Conservation (phyloP, 2,113 vertebrate genomes). For the Dromiciops gliroides region DNA sequence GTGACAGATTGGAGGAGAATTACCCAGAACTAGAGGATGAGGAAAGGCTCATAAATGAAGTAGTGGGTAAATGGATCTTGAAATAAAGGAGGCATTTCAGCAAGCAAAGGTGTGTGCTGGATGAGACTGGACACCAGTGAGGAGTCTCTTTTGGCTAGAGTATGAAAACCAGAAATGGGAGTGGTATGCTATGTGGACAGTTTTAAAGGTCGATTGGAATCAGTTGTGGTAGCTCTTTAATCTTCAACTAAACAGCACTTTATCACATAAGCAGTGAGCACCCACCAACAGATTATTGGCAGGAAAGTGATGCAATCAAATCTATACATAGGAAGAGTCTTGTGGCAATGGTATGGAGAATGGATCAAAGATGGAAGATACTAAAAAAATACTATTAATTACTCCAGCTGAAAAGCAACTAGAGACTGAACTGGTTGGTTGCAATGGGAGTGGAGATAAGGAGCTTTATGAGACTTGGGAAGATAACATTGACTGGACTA, state of each 20-base stretch:
- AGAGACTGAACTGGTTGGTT: neutral
- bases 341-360: neutral
- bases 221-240: neutral
- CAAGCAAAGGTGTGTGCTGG: too few species aligned
- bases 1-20: too few species aligned
- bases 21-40: too few species aligned
- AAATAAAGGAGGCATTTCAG: too few species aligned
- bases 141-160: neutral
- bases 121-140: neutral
- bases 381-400: neutral
- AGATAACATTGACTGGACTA: neutral
- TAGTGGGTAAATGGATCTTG: too few species aligned
- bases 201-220: neutral
- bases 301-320: neutral
- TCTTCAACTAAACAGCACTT: neutral
- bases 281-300: neutral
- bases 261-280: neutral
- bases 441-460: neutral
- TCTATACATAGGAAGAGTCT: neutral
- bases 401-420: neutral
- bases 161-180: neutral
- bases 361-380: neutral
- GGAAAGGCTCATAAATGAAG: too few species aligned
- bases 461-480: neutral
- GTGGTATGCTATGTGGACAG: neutral